These are phyloP conservation scores for Chironomus tepperi DNA, from an alignment of 1,140 invertebrate genomes.

Conservation along the genomic window DNA sequence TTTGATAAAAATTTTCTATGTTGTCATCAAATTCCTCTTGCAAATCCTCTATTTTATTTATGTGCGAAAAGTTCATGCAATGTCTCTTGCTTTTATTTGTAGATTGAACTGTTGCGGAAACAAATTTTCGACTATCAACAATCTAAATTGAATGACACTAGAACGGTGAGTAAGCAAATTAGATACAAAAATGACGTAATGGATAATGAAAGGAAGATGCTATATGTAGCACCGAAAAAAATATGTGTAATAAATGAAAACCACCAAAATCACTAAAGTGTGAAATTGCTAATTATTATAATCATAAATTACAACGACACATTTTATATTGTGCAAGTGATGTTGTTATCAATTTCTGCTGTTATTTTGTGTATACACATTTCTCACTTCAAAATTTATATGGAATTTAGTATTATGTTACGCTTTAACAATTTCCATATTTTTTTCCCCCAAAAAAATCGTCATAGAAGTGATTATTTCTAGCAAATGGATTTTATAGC, in stretches of 20 bases:
- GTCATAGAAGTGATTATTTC: background rate
- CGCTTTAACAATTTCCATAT: background rate
- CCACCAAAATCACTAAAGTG: background rate
- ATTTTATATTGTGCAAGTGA: background rate
- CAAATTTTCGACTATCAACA: conserved; percentile 3
- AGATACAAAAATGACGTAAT: background rate
- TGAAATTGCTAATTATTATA: conserved; percentile 10
- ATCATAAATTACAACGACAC: background rate
- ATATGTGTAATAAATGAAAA: background rate
- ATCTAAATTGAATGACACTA: background rate
- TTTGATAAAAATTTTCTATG: background rate
- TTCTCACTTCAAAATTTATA: background rate
- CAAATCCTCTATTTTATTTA: background rate
- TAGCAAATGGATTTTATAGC: background rate
- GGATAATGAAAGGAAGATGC: background rate
- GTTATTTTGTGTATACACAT: background rate
- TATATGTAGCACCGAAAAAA: background rate
- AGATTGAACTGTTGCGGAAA: background rate
- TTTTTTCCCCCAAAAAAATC: background rate
- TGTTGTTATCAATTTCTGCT: background rate
- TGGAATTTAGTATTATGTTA: background rate
- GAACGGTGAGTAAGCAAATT: background rate
- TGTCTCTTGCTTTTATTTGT: background rate
- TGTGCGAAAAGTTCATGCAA: background rate
- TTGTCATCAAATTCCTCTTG: background rate